Evolutionary conservation across 2,113 vertebrate genomes (phyloP).

Genomic region (Acanthisitta chloris): DNA sequence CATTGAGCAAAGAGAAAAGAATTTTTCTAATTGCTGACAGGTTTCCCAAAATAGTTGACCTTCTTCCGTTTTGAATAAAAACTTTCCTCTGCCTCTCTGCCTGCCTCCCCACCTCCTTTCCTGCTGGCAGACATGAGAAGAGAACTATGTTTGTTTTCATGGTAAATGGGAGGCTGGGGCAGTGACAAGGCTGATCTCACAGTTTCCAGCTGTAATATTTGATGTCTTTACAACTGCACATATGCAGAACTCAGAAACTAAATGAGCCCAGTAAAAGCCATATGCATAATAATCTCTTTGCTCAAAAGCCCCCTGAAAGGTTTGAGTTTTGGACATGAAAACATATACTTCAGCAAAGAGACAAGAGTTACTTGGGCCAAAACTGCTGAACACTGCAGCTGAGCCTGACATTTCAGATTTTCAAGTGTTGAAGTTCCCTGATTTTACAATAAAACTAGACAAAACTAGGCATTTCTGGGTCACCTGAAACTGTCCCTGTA

Average conservation of each 20-base stretch:
- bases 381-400: not conserved
- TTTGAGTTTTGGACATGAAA: not conserved
- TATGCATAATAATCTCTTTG: not conserved
- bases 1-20: conserved; percentile 27
- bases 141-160: conserved; percentile 45
- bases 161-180: not conserved
- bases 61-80: conserved; percentile 40
- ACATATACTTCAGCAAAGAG: not conserved
- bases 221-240: conserved; percentile 52
- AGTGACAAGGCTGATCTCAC: conserved; percentile 36
- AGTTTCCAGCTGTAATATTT: conserved; percentile 60
- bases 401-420: not conserved
- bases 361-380: not conserved
- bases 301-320: not conserved
- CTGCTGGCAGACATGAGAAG: conserved; percentile 44
- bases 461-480: not conserved
- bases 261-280: not conserved
- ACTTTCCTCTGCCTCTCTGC: conserved; percentile 21
- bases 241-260: conserved; percentile 17
- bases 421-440: not conserved
- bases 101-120: conserved; percentile 17
- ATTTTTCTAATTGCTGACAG: conserved; percentile 43
- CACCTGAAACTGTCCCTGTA: not conserved
- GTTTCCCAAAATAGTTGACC: conserved; percentile 59
- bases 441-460: not conserved